Percentiles rank a stretch among this genome's conserved stretches.
phyloP scores from a whole-genome alignment of 2,797 vertebrate species.

The Varecia variegata region DNA sequence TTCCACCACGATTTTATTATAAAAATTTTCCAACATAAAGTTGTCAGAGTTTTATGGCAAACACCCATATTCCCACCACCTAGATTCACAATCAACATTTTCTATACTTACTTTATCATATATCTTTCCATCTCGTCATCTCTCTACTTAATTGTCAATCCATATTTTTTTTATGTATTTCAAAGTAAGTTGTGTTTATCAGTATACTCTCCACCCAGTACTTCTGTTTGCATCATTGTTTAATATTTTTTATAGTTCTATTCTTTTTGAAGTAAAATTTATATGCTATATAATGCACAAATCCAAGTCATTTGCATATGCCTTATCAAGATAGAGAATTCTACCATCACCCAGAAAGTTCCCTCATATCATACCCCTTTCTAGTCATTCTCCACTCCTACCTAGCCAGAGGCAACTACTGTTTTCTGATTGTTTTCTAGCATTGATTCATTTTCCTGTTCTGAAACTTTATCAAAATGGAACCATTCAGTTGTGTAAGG shows the following conservation, averaged over 20 bases:
- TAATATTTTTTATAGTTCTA: neutral
- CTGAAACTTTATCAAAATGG: neutral
- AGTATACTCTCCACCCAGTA: neutral
- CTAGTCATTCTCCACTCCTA: neutral
- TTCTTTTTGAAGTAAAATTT: slow-evolving; percentile 34
- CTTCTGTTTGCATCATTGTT: neutral
- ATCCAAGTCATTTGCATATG: neutral
- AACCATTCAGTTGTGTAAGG: neutral
- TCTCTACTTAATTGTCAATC: neutral
- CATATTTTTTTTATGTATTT: neutral
- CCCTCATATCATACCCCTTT: neutral
- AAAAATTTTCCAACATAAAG: slow-evolving; percentile 20
- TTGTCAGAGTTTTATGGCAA: neutral
- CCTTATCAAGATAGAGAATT: neutral
- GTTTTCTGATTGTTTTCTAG: neutral
- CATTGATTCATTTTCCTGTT: neutral
- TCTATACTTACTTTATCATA: neutral
- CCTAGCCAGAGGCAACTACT: neutral
- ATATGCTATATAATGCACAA: neutral
- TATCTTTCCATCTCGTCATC: neutral
- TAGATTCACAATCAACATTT: neutral
- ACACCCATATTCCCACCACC: neutral
- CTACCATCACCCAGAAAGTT: neutral
- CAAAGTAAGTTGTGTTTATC: neutral
- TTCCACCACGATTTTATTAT: neutral